phyloP scores from a whole-genome alignment of 2,888 invertebrate species.

The Hypomecis punctinalis region DNA sequence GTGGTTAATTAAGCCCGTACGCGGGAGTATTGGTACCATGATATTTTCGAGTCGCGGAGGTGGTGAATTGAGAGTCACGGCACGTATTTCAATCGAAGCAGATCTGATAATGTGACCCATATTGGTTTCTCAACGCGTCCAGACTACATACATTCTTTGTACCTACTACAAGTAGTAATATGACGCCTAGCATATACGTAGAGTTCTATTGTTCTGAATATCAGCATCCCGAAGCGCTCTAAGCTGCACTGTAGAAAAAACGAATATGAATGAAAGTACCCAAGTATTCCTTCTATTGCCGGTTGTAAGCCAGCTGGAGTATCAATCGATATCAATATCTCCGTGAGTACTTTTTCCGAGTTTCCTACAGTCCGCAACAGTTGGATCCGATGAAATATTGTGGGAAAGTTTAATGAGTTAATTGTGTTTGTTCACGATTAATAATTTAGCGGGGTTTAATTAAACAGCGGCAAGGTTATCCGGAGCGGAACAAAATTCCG shows the following conservation, averaged over 20 bases:
- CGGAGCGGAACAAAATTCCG: slow-evolving; percentile 51
- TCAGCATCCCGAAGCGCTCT: slow-evolving; percentile 2
- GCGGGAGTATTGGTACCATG: slow-evolving; percentile 41
- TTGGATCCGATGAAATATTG: slow-evolving; percentile 42
- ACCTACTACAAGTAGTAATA: slow-evolving; percentile 2
- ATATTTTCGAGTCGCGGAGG: slow-evolving; percentile 50
- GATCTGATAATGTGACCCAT: slow-evolving; percentile 60
- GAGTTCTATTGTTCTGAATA: slow-evolving; percentile 4
- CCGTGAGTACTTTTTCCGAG: slow-evolving; percentile 23
- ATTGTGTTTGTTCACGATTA: slow-evolving; percentile 52
- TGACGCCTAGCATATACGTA: slow-evolving; percentile 3
- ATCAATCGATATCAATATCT: slow-evolving; percentile 24
- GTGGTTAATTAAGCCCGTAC: slow-evolving; percentile 58
- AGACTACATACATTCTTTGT: slow-evolving; percentile 8
- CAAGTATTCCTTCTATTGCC: slow-evolving; percentile 20
- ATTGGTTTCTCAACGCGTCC: slow-evolving; percentile 48
- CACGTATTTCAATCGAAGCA: slow-evolving; percentile 78
- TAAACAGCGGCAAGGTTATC: slow-evolving; percentile 53
- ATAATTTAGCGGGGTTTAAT: slow-evolving; percentile 56
- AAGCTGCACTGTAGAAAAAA: slow-evolving; percentile 22
- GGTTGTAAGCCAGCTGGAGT: neutral
- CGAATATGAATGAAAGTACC: slow-evolving; percentile 9
- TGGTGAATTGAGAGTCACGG: slow-evolving; percentile 59
- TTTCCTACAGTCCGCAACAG: slow-evolving; percentile 30
- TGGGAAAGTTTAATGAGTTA: slow-evolving; percentile 54